Evolutionary conservation across 2,113 vertebrate genomes (phyloP), one percentile per base, ranked within the genome.

Genomic region (Channa argus): DNA sequence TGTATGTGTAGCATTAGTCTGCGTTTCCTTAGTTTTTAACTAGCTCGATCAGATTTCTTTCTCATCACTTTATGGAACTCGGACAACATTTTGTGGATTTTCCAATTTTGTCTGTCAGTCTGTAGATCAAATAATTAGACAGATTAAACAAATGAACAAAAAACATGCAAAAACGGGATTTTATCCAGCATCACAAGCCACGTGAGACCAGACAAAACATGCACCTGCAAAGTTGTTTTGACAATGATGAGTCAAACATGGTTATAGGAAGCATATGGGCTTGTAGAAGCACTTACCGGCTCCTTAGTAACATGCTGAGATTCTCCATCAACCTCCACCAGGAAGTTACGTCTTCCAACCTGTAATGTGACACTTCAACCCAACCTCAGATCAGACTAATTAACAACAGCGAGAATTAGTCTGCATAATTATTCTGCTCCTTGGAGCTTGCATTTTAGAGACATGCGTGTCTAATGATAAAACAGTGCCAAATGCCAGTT

Each of bases 391-490:
- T 86, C 74, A 84, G 72, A 82, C 88, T 92, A 89, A 93, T 93
- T 92, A 91, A 92, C 86, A 85, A 88, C 85, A 89, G 77, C 49
- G 15, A 83, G 80, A 84, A 88, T 77, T 81, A 65, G 84, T 89
- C 89, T 88, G 80, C 85, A 80, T 92, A 93, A 93, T 91, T 90
- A 91, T 90, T 88, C 84, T 88, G 85, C 84, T 84, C 83, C 82
- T 85, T 86, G 72, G 89, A 90, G 91, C 89, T 79, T 92, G 82
- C 70, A 69, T 89, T 90, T 88, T 82, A 80, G 72, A 92, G 78
- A 89, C 89, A 91, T 88, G 87, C 82, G 51, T 89, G 90, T 88
- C 90, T 92, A 90, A 93, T 93, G 90, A 85, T 90, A 88, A 92
- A 90, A 85, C 73, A 79, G 71, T 85, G 86, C 86, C 88, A 92